Conservation (phyloP, 2,797 vertebrate genomes). For the Bovichtus diacanthus region DNA sequence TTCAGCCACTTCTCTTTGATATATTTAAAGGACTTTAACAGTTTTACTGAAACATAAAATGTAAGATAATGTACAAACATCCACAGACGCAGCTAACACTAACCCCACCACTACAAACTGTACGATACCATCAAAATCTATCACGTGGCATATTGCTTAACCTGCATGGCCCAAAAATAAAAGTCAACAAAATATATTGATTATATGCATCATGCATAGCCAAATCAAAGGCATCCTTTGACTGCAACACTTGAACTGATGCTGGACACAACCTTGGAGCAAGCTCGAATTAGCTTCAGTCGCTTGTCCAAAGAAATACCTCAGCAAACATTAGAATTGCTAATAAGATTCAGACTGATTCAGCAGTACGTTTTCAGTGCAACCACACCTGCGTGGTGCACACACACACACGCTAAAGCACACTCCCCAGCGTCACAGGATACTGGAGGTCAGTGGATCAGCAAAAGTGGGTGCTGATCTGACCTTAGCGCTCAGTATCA, state of each 20-base stretch:
- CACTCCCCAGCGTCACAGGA: constrained; percentile 9
- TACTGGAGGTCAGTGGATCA: constrained; percentile 35
- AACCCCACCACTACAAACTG: neutral
- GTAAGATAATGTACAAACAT: neutral
- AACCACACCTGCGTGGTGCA: neutral
- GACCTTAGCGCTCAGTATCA: constrained; percentile 30
- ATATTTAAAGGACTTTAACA: neutral
- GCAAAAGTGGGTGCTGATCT: constrained; percentile 21
- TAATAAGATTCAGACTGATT: constrained; percentile 45
- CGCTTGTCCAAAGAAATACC: constrained; percentile 19
- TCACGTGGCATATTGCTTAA: constrained; percentile 5
- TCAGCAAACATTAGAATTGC: constrained; percentile 44
- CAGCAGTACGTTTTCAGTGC: constrained; percentile 1
- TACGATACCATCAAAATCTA: constrained; percentile 5
- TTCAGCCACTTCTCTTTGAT: neutral
- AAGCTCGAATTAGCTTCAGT: constrained; percentile 15
- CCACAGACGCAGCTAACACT: neutral
- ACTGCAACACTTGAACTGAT: constrained; percentile 16
- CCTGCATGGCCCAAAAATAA: neutral
- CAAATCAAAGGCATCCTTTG: constrained; percentile 6
- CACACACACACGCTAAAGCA: constrained; percentile 6
- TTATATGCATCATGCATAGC: neutral
- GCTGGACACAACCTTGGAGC: constrained; percentile 19
- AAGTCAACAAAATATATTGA: constrained; percentile 7
- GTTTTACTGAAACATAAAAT: neutral